Base-by-base conservation (phyloP, 2,888 invertebrate species). In the Amblyteles armatorius region DNA sequence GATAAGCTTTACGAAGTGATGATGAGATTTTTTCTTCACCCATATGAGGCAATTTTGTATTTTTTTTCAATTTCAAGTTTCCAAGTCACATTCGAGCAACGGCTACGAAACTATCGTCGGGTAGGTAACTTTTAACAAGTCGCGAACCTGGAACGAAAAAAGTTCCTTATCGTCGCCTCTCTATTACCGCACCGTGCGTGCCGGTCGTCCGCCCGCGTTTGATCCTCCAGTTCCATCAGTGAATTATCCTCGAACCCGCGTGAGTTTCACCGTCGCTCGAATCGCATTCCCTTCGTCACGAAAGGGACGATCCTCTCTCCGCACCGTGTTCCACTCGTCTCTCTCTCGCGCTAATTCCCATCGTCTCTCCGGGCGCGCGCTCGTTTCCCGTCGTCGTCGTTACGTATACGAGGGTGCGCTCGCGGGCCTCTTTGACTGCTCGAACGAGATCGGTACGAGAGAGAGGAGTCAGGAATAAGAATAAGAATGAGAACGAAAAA, bases 261-360 rank as follows among this genome's bases (percentile, higher is more conserved):
- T n/a, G 19, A 68, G 79, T 80, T 80, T 81, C 68, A 80, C 48
- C 84, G 80, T 55, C 79, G 57, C 76, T 29, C 57, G 73, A 83
- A 76, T 76, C 82, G 77, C 82, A 85, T 85, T 83, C 85, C 82
- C 82, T 82, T 79, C 83, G 83, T 87, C 87, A 83, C 85, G 83
- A 86, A 69, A 79, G 77, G 79, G 57, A 72, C 79, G 57, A 82
- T 72, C 73, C 44, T 77, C 44, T 22, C 63, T 52, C 74, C 44
- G 22, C 72, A 48, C 48, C 73, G 44, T 79, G 48, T 65, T 78
- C 63, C 72, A n/a, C n/a, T 71, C 68, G 52, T 72, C 60, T 71
- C 71, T 50, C 69, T 52, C 71, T 50, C 73, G 36, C 82, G 83
- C 85, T 85, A 85, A 85, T 85, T 85, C 77, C 77, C 73, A 85